Evolutionary conservation across 2,797 vertebrate genomes (phyloP), one percentile per base, ranked within the genome.

Genomic region (Microctenopoma stevenorrisi): DNA sequence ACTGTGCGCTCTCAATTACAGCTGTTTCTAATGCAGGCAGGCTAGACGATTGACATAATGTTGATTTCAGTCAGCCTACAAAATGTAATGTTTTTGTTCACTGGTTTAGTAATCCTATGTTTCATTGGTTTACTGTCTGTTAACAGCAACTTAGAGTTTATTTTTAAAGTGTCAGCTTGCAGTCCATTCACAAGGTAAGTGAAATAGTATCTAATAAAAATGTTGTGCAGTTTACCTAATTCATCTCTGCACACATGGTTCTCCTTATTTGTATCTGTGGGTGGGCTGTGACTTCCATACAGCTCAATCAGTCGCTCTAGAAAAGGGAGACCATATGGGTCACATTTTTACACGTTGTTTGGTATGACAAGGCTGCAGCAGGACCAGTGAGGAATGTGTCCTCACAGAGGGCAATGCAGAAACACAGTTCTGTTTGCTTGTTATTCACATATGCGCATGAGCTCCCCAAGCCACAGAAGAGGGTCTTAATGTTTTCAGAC

Each of bases 201-300:
- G 93, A 93, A 94, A 94, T 76, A 85, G 90, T 92, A 94, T 92
- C 92, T 91, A 93, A 94, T 94, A 91, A 91, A 94, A 94, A 94
- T 94, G 93, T 94, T 94, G 93, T 93, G 89, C 86, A 94, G 93
- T 95, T 94, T 94, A 94, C 93, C 92, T 93, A 91, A 92, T 93
- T 94, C 90, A 94, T 93, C 90, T 92, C 84, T 84, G 84, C 91
- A 93, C 93, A 94, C 93, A 88, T 93, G 93, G 90, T 92, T 93
- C 92, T 89, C 90, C 88, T 89, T 93, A 91, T 90, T 90, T 90
- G 79, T 86, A 47, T 92, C 87, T 76, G 89, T 94, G 94, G 93
- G 94, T 95, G 94, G 93, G 85, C 93, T 83, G 42, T 22, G 76
- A 82, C 90, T 90, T 92, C 87, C 88, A 91, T 88, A 90, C 89